Evolutionary conservation across 35 echinoderm and acorn worm species (phyloP), one percentile per base, ranked within the genome.

Genomic region (Heliocidaris erythrogramma): DNA sequence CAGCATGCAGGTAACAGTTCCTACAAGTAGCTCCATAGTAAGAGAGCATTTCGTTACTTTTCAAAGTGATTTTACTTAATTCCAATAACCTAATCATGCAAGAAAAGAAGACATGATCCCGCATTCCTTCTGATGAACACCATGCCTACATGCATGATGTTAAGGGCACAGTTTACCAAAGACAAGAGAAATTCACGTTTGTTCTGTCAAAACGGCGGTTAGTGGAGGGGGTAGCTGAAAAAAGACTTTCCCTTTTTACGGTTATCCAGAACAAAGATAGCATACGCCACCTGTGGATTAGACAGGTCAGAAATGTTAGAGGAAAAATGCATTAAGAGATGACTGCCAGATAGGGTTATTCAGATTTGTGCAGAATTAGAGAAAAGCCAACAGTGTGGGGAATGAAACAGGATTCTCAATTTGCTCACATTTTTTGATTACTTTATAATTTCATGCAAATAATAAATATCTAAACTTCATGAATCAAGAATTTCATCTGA

Each of bases 241-340:
- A 21, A 78, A 78, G 65, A 78, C 21, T 78, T 78, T 78, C 21
- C 65, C 65, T 78, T 78, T 78, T 78, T 78, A 27, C 65, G 18
- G 27, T 78, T 78, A 78, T 78, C 65, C 65, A 78, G 65, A 78
- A 78, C 65, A 78, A 78, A 78, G 65, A 78, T 78, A n/a, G 65
- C 65, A 24, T 78, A 78, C 18, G 65, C 65, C 65, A 18, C 17
- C 65, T 78, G 27, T 27, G 18, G 14, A 78, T n/a, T 7, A n/a
- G 65, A 21, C 21, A 27, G 27, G 65, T 27, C 27, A 8, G 65
- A 78, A 78, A 78, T 78, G 65, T 78, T 78, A 78, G 3, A n/a
- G 27, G 65, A 24, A 27, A 78, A 78, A 78, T 78, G 65, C 65
- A n/a, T 78, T 21, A 18, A 78, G 7, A 78, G 65, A 78, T 78